phyloP scores from a whole-genome alignment of 2,797 vertebrate genomes.

The Sebastes flavidus region DNA sequence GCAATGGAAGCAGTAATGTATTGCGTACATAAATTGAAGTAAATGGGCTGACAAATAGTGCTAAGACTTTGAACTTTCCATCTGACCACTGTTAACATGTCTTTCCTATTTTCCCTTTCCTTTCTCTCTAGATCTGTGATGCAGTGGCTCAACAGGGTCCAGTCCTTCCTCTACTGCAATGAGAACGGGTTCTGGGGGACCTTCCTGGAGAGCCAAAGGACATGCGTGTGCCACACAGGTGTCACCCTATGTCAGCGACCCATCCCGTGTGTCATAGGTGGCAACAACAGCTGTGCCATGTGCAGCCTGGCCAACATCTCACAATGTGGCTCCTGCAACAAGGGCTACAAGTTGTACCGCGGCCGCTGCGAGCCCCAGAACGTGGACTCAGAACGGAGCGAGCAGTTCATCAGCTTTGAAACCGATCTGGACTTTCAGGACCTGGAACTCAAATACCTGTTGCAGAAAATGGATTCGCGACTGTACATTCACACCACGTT shows the following conservation, averaged over 20 bases:
- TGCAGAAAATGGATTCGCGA: slow-evolving; percentile 99
- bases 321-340: slow-evolving; percentile 98
- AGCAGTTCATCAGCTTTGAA: slow-evolving; percentile 99
- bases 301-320: slow-evolving; percentile 99
- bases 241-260: slow-evolving; percentile 95
- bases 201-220: slow-evolving; percentile 96
- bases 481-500: slow-evolving; percentile 98
- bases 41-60: neutral
- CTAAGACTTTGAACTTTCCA: neutral
- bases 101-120: neutral
- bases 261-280: slow-evolving; percentile 96
- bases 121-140: slow-evolving; percentile 89
- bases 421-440: slow-evolving; percentile 99
- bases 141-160: slow-evolving; percentile 97
- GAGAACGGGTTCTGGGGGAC: slow-evolving; percentile 99
- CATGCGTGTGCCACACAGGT: slow-evolving; percentile 95
- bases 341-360: slow-evolving; percentile 97
- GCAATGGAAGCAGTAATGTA: neutral
- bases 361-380: slow-evolving; percentile 99
- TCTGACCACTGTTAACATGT: slow-evolving; percentile 31
- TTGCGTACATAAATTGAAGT: neutral
- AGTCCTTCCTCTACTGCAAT: slow-evolving; percentile 98
- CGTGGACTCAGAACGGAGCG: slow-evolving; percentile 97
- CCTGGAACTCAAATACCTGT: slow-evolving; percentile 96
- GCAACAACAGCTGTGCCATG: slow-evolving; percentile 99